Base-by-base conservation (phyloP, 1,140 invertebrate genomes). In the Piezodorus guildinii region DNA sequence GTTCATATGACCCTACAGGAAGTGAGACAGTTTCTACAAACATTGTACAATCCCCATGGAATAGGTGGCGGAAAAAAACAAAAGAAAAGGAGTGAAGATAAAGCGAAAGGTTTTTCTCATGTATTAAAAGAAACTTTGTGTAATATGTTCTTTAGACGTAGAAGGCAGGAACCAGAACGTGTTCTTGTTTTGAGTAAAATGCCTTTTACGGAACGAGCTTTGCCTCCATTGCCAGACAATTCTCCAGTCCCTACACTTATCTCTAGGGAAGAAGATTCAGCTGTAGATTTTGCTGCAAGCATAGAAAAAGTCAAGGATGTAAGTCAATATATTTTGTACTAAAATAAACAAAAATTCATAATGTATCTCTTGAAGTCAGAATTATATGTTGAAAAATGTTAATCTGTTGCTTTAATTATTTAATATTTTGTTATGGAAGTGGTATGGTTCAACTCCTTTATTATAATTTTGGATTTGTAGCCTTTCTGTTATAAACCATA, bases 251-350 rank as follows among this genome's bases (percentile, higher is more conserved):
- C 65, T 30, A 63, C 66, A 15, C 63, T 67, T 19, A 59, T 64
- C 16, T 27, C 66, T n/a, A 46, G 64, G 19, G 67, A 74, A 2
- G 77, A 80, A 68, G 76, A 80, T 68, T 76, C 74, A 0, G 79
- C 76, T 34, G 81, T 87, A 74, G 90, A 94, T 74, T 94, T 94
- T 79, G 88, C 91, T 17, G 87, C 88, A 4, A 94, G 89, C 68
- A 93, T 95, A 71, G 88, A 93, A 73, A 90, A 89, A 83, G 91
- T 94, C 19, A 94, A 94, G 81, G 90, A 94, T 78, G 90, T 93
- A 78, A 81, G 87, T 56, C 2, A 8, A n/a, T n/a, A n/a, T n/a
- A n/a, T n/a, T 8, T 30, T 30, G 27, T 30, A 8, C 8, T 3
- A 4, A 30, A 30, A 8, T 4, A 30, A 30, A 3, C 27, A 8